A percentile compares a stretch with the other conserved stretches of the same genome.
Evolutionary conservation across 2,888 invertebrate species (phyloP).

Genomic region (Autographa pulchrina): DNA sequence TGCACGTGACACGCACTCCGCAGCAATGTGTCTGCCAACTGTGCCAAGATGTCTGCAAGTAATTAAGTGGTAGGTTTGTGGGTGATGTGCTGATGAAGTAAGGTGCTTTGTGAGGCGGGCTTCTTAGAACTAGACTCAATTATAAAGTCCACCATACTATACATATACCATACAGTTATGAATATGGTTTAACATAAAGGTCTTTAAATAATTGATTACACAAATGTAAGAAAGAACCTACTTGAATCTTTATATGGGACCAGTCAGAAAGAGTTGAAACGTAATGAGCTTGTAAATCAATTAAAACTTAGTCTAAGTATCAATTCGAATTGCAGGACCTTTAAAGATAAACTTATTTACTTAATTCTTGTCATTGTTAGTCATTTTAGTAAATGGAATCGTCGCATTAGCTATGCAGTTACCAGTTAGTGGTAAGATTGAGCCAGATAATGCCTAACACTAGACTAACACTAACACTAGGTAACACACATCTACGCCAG

Average conservation of each 20-base stretch:
- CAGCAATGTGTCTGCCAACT: neutral
- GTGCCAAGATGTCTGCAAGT: neutral
- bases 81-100: neutral
- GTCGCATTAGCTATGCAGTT: neutral
- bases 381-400: neutral
- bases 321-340: too few relatives aligned
- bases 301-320: too few relatives aligned
- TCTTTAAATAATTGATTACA: too few relatives aligned
- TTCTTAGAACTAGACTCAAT: neutral
- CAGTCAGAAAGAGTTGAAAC: too few relatives aligned
- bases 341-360: too few relatives aligned
- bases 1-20: neutral
- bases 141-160: too few relatives aligned
- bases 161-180: too few relatives aligned
- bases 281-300: too few relatives aligned
- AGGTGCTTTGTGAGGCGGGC: neutral
- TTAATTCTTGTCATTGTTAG: too few relatives aligned
- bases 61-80: conserved; percentile 6
- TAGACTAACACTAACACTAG: neutral
- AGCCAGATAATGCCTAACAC: neutral
- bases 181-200: too few relatives aligned
- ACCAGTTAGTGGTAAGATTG: neutral
- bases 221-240: too few relatives aligned
- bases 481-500: neutral
- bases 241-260: too few relatives aligned